Base-by-base conservation (phyloP, 2,113 vertebrate species). In the Myotis davidii region DNA sequence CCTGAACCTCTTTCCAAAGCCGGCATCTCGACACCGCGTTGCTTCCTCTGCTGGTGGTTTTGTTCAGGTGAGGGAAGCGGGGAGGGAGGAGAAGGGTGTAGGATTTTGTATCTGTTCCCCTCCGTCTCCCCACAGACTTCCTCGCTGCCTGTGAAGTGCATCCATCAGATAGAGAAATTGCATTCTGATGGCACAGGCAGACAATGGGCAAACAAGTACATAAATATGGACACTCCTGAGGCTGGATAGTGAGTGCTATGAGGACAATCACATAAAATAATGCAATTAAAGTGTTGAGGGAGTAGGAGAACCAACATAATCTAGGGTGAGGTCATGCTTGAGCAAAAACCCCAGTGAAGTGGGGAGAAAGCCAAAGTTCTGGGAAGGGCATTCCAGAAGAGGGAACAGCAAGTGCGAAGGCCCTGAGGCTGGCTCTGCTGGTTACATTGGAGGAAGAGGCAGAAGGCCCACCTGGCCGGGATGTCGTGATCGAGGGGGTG, bases 101-200 rank as follows among this genome's bases (percentile, higher is more conserved):
- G 32, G 6, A 10, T 6, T 67, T 20, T 11, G 14, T 10, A 12
- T 50, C 65, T 21, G n/a, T 11, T 6, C 9, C 69, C 12, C 14
- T 2, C 4, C 18, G 1, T 3, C 8, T 8, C 7, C 25, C 23
- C 9, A 18, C 13, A 2, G 2, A 3, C 16, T 17, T n/a, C 9
- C 64, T 65, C 4, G 0, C 0, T 39, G 78, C 27, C 61, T n/a
- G 0, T 45, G 1, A 13, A 5, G 18, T 5, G 17, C 48, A 0
- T 67, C 56, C 8, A 0, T 9, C 32, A 18, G 29, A 52, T 2
- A 54, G n/a, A 34, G 45, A 45, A 27, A 4, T 4, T 32, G 4
- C 56, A 0, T 48, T 61, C 37, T 54, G 67, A 16, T 2, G 48
- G 20, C 84, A 34, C 32, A 78, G 34, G 52, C n/a, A 18, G 13